Base-by-base conservation (phyloP, 1,140 invertebrate genomes). In the Hylyphantes graminicola region DNA sequence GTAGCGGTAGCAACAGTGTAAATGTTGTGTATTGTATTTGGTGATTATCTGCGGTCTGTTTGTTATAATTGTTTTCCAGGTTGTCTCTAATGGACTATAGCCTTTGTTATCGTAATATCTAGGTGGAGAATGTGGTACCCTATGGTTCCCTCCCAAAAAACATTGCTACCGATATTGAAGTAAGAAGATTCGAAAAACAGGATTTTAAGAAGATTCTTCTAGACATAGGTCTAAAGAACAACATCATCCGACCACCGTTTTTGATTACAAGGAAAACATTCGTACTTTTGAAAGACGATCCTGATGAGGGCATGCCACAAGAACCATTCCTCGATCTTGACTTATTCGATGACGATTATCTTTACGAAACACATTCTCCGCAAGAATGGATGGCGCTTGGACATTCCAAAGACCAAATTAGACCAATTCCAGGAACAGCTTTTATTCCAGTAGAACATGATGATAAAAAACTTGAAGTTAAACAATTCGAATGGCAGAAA, bases 301-400 rank as follows among this genome's bases (percentile, higher is more conserved):
- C 21, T 21, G 13, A 11, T 0, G 72, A 83, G 57, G 80, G 70
- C 7, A 83, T 83, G 12, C 80, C 70, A 11, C 13, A 8, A 0
- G 50, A 74, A 5, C 80, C 80, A 35, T 83, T 83, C 48, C 51
- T 83, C 0, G 8, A 17, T 13, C 55, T 83, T 10, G 61, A 83
- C 12, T 0, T 74, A 10, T 83, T 83, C 57, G 80, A 74, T 55
- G 80, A 83, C 13, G 70, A 74, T 12, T 83, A 51, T 48, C 12
- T n/a, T 17, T 83, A 57, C 21, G 80, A 83, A 17, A 83, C 70
- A 19, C 72, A 53, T 6, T 65, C 61, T 11, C 70, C 80, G n/a
- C 10, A 64, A 12, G 80, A 83, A 48, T 83, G 80, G 80, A 48
- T 83, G 7, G 48, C 72, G 6, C 53, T 83, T 2, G 80, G 80